Percentiles rank a stretch among this genome's conserved stretches.
Conservation (phyloP, 2,888 invertebrate species). For the Plebejus melissa region DNA sequence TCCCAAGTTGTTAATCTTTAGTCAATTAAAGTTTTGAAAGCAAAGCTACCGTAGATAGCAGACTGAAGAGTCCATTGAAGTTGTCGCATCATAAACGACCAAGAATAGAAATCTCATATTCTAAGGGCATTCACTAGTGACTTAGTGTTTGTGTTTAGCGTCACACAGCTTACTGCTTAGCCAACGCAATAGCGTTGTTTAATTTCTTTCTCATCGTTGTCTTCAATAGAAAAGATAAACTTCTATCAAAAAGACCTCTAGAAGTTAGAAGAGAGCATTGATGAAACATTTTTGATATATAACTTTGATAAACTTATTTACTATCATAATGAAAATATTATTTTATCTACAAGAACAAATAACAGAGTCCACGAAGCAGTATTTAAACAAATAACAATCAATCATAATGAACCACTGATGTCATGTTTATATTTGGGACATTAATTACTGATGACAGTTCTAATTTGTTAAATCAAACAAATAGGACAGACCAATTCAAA, state of each 20-base stretch:
- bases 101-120: background rate
- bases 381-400: slow-evolving; percentile 2
- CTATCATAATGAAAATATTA: background rate
- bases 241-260: no score
- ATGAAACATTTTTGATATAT: background rate
- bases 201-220: no score
- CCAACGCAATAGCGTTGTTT: no score
- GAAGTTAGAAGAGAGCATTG: no score
- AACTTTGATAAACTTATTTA: background rate
- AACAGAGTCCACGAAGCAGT: background rate
- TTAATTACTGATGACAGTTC: slow-evolving; percentile 9
- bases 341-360: background rate
- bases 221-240: no score
- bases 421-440: slow-evolving; percentile 22
- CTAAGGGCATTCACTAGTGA: no score
- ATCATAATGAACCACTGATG: background rate
- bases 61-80: background rate
- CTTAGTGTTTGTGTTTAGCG: no score
- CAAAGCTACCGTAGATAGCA: background rate
- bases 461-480: slow-evolving; percentile 21
- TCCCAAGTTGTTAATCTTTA: background rate
- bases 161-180: no score
- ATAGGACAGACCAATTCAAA: slow-evolving; percentile 11
- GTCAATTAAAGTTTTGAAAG: background rate
- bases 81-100: background rate